phyloP scores from a whole-genome alignment of 2,888 invertebrate genomes.

The Melanostoma scalare region DNA sequence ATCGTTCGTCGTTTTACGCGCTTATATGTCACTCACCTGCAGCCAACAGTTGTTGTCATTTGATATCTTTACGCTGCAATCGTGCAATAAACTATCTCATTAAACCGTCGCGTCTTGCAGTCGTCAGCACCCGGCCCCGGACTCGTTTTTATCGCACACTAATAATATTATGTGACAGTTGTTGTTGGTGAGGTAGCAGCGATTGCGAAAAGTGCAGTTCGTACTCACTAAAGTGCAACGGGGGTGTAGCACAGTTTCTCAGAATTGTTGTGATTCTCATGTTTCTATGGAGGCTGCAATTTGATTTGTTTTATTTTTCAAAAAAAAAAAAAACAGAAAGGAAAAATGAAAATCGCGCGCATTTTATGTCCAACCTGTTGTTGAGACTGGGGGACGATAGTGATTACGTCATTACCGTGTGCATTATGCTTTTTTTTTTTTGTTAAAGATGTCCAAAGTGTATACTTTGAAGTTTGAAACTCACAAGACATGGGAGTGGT shows the following conservation, averaged over 20 bases:
- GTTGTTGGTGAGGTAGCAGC: slow-evolving; percentile 9
- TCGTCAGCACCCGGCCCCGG: slow-evolving; percentile 29
- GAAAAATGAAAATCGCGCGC: slow-evolving; percentile 36
- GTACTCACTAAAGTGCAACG: slow-evolving; percentile 60
- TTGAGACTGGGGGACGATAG: slow-evolving; percentile 3
- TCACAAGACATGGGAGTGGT: slow-evolving; percentile 27
- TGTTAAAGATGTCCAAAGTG: slow-evolving; percentile 19
- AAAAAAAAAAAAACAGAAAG: no score
- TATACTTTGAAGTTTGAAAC: slow-evolving; percentile 14
- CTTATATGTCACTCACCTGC: slow-evolving; percentile 68
- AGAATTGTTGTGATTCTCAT: slow-evolving; percentile 71
- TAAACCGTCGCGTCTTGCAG: slow-evolving; percentile 51
- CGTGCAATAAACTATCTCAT: slow-evolving; percentile 73
- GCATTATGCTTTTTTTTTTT: slow-evolving; percentile 3
- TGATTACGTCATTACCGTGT: slow-evolving; percentile 49
- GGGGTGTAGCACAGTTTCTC: slow-evolving; percentile 69
- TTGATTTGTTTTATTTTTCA: slow-evolving; percentile 48
- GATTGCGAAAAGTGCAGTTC: slow-evolving; percentile 46
- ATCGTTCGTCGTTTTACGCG: slow-evolving; percentile 55
- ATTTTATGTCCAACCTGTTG: slow-evolving; percentile 41
- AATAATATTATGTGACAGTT: slow-evolving; percentile 21
- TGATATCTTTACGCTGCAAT: slow-evolving; percentile 67
- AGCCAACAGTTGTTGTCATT: slow-evolving; percentile 57
- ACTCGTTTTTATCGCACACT: slow-evolving; percentile 43
- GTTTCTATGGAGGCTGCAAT: slow-evolving; percentile 56